A percentile compares a stretch with the other conserved stretches of the same genome.
These are phyloP conservation scores for Esox niger DNA, from an alignment of 2,113 vertebrate species.

Conservation along the genomic window DNA sequence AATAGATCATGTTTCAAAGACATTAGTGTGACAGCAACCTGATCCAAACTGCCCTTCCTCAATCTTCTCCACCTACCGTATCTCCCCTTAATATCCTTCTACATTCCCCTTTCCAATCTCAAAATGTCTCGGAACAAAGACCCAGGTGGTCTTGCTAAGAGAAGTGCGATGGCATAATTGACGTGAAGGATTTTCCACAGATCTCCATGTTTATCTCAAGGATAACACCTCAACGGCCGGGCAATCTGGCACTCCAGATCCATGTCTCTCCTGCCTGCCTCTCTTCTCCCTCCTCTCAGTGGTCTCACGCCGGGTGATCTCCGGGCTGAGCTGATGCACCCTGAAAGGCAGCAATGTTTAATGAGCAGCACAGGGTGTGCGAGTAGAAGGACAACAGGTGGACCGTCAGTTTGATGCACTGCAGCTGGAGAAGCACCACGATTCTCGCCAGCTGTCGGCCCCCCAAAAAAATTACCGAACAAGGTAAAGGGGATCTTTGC, in stretches of 20 bases:
- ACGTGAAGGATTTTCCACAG: conserved; percentile 53
- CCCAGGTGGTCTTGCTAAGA: conserved; percentile 42
- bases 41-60: neutral
- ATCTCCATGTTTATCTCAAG: conserved; percentile 71
- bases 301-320: conserved; percentile 63
- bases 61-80: neutral
- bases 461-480: conserved; percentile 54
- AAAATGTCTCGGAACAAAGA: conserved; percentile 27
- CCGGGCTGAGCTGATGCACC: conserved; percentile 59
- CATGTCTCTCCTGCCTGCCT: neutral
- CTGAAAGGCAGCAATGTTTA: conserved; percentile 64
- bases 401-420: conserved; percentile 56
- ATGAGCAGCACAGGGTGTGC: conserved; percentile 55
- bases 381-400: conserved; percentile 70
- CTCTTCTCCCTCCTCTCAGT: conserved; percentile 16
- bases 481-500: conserved; percentile 43
- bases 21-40: neutral
- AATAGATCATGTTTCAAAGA: too few relatives aligned
- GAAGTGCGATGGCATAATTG: conserved; percentile 61
- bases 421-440: conserved; percentile 61
- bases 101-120: neutral
- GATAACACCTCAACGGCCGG: conserved; percentile 63
- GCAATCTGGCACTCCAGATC: conserved; percentile 55
- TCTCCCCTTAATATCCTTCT: conserved; percentile 10
- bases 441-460: conserved; percentile 62